Evolutionary conservation across 2,888 invertebrate species (phyloP).

Genomic region (Lasioglossum malachurum): DNA sequence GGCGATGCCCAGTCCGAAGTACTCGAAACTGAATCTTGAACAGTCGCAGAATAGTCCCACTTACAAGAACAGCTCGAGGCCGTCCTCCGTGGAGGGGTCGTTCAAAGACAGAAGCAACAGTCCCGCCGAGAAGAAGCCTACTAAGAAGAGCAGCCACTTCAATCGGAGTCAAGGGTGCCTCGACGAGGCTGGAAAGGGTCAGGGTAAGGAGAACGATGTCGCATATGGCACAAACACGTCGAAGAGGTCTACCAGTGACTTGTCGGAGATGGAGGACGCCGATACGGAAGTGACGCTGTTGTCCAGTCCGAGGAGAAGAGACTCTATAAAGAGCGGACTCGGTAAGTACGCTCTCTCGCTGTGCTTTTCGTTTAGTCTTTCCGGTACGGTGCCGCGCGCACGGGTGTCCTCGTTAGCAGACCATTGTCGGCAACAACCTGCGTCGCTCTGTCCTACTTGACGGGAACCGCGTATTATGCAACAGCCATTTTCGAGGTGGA

Average conservation of each 20-base stretch:
- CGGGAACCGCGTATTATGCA: neutral
- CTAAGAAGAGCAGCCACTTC: constrained; percentile 66
- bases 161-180: constrained; percentile 81
- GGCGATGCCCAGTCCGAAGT: constrained; percentile 61
- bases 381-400: neutral
- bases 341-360: constrained; percentile 70
- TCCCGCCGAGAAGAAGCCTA: constrained; percentile 41
- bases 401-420: neutral
- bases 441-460: neutral
- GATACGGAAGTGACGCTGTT: constrained; percentile 88
- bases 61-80: constrained; percentile 46
- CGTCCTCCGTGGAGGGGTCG: constrained; percentile 46
- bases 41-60: constrained; percentile 22
- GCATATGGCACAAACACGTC: constrained; percentile 63
- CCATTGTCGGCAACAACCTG: neutral
- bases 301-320: constrained; percentile 89
- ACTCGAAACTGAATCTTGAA: constrained; percentile 33
- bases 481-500: neutral
- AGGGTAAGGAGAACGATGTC: constrained; percentile 1
- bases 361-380: neutral
- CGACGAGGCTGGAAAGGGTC: constrained; percentile 63
- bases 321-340: constrained; percentile 86
- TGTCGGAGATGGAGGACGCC: constrained; percentile 88
- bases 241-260: constrained; percentile 92
- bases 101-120: constrained; percentile 36